Base-by-base conservation (phyloP, 2,888 invertebrate genomes). In the Xestia rhomboidea region DNA sequence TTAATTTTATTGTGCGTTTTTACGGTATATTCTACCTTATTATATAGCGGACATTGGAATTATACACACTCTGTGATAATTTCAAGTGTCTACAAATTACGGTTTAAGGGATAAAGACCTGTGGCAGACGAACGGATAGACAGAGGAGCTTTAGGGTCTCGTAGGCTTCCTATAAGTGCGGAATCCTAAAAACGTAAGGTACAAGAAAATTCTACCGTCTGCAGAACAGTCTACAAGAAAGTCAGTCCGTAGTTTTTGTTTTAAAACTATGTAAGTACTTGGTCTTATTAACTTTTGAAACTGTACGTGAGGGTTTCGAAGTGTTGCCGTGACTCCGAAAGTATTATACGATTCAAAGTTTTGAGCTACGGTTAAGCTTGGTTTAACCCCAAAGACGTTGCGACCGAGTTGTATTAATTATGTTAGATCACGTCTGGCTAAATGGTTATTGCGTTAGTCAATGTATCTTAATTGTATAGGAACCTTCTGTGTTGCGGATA, bases 281-380 rank as follows among this genome's bases (percentile, higher is more conserved):
- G n/a, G 27, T 82, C 51, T 68, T 82, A 71, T 75, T 85, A 85
- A 71, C 46, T 85, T 85, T 85, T 67, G 13, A 69, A 85, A 72
- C 71, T 66, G 62, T 54, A 82, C 62, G 86, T 60, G 67, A 71
- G 70, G 30, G 54, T 73, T 68, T 27, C 44, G 73, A 66, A 69
- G 57, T 63, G 30, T 62, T 30, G 54, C 60, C 71, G 83, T 73
- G 78, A 76, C 68, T 82, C 27, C 18, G 30, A 76, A 82, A 83
- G 77, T 73, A 76, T 75, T 85, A 70, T 77, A 64, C 69, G 83
- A 64, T 73, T 83, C 62, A 67, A 68, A 83, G 57, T 84, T 73
- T 46, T 27, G 44, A 85, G 41, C 71, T 67, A 7, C 38, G 21
- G 13, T 64, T 86, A 72, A 83, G 78, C 69, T 76, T 30, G 24